Base-by-base conservation (phyloP, 2,888 invertebrate genomes). In the Disparrhopalites patrizii region DNA sequence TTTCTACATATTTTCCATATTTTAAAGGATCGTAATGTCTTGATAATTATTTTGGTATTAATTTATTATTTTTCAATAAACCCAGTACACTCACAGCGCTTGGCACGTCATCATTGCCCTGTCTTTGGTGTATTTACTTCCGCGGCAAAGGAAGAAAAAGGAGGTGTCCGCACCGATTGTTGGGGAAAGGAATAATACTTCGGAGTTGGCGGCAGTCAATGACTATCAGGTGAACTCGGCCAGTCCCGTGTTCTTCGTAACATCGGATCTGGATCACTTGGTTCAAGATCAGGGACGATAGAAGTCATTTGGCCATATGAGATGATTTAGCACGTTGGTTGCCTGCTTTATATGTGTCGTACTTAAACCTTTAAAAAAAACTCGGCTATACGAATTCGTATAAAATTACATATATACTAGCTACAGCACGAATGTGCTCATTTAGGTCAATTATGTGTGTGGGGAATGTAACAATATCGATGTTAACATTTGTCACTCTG, bases 91-190 rank as follows among this genome's bases (percentile, higher is more conserved):
- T 20, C 85, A 85, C 77, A 85, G 85, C 76, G 79, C 80, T 23
- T 85, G 85, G 85, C 85, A 85, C 75, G 81, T 82, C 43, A 79
- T 82, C 55, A 84, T 85, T 77, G 83, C 85, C 2, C 72, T 82
- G 47, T 83, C 83, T 10, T 78, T 85, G 40, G 77, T 85, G 60
- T 84, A 85, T 76, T 77, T 85, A 23, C 78, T 85, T 33, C 85
- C 85, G 38, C 69, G 76, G 63, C 60, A 38, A 20, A 58, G 65
- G 25, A 67, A 68, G 40, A 54, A 56, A 23, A 47, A 56, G 13
- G 43, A 31, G 38, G 47, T 40, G 7, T 18, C 10, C 56, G 62
- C 15, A 18, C 60, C 47, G 25, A 66, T 62, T 31, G 61, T 47
- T 13, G 52, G 60, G 23, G 68, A 71, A n/a, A 47, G 70, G 10